A percentile compares a stretch with the other conserved stretches of the same genome.
Evolutionary conservation across 2,888 invertebrate species (phyloP).

Genomic region (Heliconius aoede): DNA sequence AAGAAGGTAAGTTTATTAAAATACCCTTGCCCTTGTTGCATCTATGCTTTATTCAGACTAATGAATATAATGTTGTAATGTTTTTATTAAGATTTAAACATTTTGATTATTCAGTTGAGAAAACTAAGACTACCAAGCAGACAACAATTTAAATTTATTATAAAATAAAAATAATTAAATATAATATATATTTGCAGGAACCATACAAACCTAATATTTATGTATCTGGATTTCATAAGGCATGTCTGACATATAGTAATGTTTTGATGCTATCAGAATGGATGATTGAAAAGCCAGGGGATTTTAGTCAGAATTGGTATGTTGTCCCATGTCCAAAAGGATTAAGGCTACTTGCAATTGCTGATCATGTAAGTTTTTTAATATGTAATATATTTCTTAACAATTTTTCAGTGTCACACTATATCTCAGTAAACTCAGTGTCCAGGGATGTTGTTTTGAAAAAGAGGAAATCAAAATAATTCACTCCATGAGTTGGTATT

Average conservation of each 20-base stretch:
- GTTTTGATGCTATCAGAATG: slow-evolving; percentile 96
- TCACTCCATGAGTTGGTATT: too few species aligned
- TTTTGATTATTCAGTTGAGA: not conserved
- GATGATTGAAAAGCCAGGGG: slow-evolving; percentile 93
- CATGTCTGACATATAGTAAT: slow-evolving; percentile 66
- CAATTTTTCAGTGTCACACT: not conserved
- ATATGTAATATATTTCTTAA: not conserved
- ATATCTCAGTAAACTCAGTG: not conserved
- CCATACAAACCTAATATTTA: slow-evolving; percentile 68
- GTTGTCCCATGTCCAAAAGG: slow-evolving; percentile 93
- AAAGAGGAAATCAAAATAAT: too few species aligned
- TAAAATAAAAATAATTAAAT: not conserved
- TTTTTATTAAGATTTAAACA: too few species aligned
- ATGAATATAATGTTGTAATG: too few species aligned
- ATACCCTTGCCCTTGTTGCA: not conserved
- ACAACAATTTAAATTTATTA: not conserved
- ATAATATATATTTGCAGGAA: slow-evolving; percentile 61
- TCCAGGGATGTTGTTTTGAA: not conserved
- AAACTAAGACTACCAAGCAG: not conserved
- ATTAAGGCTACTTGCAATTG: slow-evolving; percentile 90
- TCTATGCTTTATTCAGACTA: not conserved
- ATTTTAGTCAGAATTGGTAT: slow-evolving; percentile 88
- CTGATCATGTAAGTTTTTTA: slow-evolving; percentile 81
- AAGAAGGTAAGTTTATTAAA: slow-evolving; percentile 39
- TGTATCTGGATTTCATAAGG: slow-evolving; percentile 75